phyloP scores from a whole-genome alignment of 2,797 vertebrate species.

The Decapterus maruadsi region DNA sequence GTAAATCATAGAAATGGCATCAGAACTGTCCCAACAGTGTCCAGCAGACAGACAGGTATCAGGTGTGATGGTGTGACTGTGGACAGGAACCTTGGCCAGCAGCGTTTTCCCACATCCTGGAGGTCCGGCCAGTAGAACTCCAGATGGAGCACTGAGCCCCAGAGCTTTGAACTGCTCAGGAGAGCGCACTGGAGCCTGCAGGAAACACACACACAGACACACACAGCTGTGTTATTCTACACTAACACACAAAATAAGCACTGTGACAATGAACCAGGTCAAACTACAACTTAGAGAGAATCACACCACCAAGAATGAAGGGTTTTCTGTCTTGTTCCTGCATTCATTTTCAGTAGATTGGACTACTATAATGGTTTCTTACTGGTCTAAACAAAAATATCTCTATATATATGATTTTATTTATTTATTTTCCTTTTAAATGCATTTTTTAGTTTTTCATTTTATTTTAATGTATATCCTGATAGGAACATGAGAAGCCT shows the following conservation, averaged over 20 bases:
- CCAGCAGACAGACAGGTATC: background rate
- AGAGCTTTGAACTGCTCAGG: slow-evolving; percentile 93
- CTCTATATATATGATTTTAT: too few species aligned
- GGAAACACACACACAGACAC: background rate
- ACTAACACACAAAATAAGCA: background rate
- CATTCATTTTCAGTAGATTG: too few species aligned
- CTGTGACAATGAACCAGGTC: background rate
- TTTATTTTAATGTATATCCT: too few species aligned
- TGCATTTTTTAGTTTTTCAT: too few species aligned
- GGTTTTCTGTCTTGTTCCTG: too few species aligned
- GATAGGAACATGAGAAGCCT: background rate
- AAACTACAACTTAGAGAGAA: background rate
- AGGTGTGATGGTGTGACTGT: background rate
- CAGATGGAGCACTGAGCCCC: slow-evolving; percentile 92
- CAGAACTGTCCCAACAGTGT: background rate
- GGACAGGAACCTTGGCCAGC: slow-evolving; percentile 90
- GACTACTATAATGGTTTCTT: too few species aligned
- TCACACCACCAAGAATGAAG: too few species aligned
- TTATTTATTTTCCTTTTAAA: too few species aligned
- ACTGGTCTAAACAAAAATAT: too few species aligned
- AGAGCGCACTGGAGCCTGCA: slow-evolving; percentile 92
- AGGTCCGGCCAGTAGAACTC: slow-evolving; percentile 94
- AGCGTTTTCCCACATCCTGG: slow-evolving; percentile 98
- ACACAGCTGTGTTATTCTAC: too few species aligned
- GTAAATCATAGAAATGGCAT: background rate